A percentile compares a stretch with the other conserved stretches of the same genome.
Conservation (phyloP, 2,888 invertebrate species). For the Cyaniris semiargus region DNA sequence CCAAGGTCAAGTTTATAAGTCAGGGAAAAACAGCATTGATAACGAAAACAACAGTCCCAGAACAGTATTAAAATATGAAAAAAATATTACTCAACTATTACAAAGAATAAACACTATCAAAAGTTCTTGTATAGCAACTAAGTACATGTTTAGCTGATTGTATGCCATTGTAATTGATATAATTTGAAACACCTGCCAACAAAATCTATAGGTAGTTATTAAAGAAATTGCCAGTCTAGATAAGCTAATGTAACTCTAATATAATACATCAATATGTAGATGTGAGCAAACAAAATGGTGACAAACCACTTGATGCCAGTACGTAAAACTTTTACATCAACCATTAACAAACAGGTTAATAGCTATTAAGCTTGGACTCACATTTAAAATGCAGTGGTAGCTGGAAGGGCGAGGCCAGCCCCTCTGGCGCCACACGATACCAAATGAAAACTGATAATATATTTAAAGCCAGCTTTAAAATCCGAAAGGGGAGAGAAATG, state of each 20-base stretch:
- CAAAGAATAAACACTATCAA: not conserved
- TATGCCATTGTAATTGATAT: no score
- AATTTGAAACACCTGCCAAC: no score
- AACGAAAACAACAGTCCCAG: not conserved
- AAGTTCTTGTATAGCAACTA: not conserved
- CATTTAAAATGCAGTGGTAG: conserved; percentile 50
- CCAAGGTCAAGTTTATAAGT: not conserved
- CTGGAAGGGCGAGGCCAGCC: conserved; percentile 57
- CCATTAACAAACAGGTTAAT: not conserved
- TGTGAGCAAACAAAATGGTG: not conserved
- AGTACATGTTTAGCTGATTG: not conserved
- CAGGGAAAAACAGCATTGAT: not conserved
- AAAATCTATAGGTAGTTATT: no score
- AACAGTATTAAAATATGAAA: not conserved
- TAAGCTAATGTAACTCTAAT: no score
- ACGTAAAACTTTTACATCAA: not conserved
- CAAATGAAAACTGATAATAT: conserved; percentile 74
- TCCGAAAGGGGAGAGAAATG: conserved; percentile 60
- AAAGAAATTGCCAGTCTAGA: no score
- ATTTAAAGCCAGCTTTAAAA: conserved; percentile 70
- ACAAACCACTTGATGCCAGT: not conserved
- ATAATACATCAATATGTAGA: not conserved
- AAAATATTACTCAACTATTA: not conserved
- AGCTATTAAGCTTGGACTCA: not conserved
- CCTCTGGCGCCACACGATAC: conserved; percentile 72